phyloP scores from a whole-genome alignment of 2,888 invertebrate species.

The Diploptera punctata region DNA sequence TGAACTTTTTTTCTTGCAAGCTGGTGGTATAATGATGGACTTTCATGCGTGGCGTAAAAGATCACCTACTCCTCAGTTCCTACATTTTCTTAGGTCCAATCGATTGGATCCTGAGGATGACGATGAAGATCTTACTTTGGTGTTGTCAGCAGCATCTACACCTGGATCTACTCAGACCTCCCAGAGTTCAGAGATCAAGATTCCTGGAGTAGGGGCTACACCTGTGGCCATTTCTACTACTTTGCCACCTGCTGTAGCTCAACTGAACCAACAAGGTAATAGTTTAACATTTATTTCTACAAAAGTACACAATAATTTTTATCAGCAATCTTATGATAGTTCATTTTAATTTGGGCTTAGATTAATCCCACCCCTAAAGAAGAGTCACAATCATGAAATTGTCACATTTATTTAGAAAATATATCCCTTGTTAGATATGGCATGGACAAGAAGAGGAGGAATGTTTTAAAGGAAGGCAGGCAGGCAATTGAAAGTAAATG shows the following conservation, averaged over 20 bases:
- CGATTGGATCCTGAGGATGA: constrained; percentile 68
- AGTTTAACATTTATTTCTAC: no score
- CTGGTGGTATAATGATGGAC: constrained; percentile 88
- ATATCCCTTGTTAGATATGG: no score
- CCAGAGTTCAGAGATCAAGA: constrained; percentile 64
- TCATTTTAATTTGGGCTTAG: no score
- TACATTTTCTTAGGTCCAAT: constrained; percentile 77
- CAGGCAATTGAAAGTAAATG: no score
- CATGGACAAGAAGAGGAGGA: no score
- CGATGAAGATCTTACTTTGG: constrained; percentile 55
- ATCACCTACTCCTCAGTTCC: constrained; percentile 75
- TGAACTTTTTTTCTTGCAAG: constrained; percentile 87
- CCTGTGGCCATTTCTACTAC: constrained; percentile 66
- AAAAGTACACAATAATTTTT: no score
- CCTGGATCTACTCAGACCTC: constrained; percentile 46
- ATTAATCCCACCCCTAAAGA: no score
- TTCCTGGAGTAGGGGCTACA: constrained; percentile 63
- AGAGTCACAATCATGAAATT: no score
- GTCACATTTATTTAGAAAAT: no score
- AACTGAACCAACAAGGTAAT: constrained; percentile 67
- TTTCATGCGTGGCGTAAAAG: constrained; percentile 84
- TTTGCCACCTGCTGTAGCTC: constrained; percentile 67
- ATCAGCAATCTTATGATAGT: no score
- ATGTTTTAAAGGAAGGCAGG: no score
- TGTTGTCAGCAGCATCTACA: constrained; percentile 46